Percentiles rank a stretch among this genome's conserved stretches.
Evolutionary conservation across 2,888 invertebrate species (phyloP).

Genomic region (Pristionchus entomophagus): DNA sequence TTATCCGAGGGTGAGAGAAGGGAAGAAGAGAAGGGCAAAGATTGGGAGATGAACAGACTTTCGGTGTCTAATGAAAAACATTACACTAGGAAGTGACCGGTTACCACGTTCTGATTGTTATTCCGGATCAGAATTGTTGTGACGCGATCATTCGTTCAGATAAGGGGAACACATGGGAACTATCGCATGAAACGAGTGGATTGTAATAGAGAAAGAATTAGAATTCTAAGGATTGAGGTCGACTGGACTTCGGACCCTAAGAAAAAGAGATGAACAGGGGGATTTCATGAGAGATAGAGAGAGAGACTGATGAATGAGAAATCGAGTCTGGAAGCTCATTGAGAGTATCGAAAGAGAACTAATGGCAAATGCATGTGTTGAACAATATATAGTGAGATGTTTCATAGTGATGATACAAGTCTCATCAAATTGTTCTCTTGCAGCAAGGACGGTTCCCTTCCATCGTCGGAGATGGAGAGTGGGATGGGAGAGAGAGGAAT

Average conservation of each 20-base stretch:
- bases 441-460: constrained; percentile 41
- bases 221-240: background rate
- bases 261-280: background rate
- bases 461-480: constrained; percentile 35
- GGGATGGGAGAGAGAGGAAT: background rate
- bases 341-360: too few species aligned
- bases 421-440: background rate
- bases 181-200: too few species aligned
- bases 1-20: background rate
- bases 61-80: background rate
- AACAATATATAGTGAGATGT: too few species aligned
- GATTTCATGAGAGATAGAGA: background rate
- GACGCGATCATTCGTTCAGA: too few species aligned
- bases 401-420: too few species aligned
- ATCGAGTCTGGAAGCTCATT: background rate
- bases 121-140: too few species aligned
- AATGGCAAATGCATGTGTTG: too few species aligned
- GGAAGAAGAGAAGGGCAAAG: background rate
- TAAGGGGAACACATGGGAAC: too few species aligned
- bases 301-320: background rate
- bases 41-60: background rate
- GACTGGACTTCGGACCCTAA: background rate
- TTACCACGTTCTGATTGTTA: too few species aligned
- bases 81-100: too few species aligned
- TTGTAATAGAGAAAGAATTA: too few species aligned